Evolutionary conservation across 30 jellyfish, hydroid and myxozoan species (phyloP).

Genomic region (Mastigias papua): DNA sequence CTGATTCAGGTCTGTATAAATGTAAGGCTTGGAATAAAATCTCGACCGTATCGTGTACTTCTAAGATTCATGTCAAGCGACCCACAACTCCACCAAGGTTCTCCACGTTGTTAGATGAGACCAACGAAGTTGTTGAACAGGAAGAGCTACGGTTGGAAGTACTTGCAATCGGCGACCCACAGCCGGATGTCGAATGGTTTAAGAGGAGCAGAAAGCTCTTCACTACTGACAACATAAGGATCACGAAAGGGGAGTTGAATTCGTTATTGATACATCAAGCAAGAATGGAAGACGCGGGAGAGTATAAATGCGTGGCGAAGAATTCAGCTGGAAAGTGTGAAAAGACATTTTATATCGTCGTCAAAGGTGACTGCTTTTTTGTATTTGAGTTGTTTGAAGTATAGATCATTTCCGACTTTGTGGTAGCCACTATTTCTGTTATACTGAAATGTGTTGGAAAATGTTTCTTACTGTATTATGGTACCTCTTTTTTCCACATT

Average conservation of each 20-base stretch:
- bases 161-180: conserved; percentile 86
- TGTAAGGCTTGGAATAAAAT: conserved; percentile 75
- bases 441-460: no score
- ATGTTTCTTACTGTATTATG: no score
- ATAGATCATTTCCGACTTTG: no score
- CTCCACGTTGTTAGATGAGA: conserved; percentile 74
- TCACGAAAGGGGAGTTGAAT: conserved; percentile 73
- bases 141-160: conserved; percentile 83
- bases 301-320: conserved; percentile 82
- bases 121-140: conserved; percentile 69
- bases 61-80: conserved; percentile 54
- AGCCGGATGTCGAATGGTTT: conserved; percentile 85
- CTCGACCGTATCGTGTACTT: conserved; percentile 60
- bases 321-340: conserved; percentile 87
- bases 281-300: conserved; percentile 81
- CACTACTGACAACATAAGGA: conserved; percentile 57
- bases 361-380: no score
- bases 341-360: conserved; percentile 61
- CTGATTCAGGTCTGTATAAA: conserved; percentile 79
- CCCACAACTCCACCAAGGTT: conserved; percentile 83
- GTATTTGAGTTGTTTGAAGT: no score
- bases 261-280: conserved; percentile 79
- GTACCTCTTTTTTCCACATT: not conserved
- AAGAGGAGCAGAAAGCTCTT: conserved; percentile 59
- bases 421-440: no score